A percentile compares a stretch with the other conserved stretches of the same genome.
These are phyloP conservation scores for Ditylenchus dipsaci DNA, from an alignment of 1,140 invertebrate species.

Conservation along the genomic window DNA sequence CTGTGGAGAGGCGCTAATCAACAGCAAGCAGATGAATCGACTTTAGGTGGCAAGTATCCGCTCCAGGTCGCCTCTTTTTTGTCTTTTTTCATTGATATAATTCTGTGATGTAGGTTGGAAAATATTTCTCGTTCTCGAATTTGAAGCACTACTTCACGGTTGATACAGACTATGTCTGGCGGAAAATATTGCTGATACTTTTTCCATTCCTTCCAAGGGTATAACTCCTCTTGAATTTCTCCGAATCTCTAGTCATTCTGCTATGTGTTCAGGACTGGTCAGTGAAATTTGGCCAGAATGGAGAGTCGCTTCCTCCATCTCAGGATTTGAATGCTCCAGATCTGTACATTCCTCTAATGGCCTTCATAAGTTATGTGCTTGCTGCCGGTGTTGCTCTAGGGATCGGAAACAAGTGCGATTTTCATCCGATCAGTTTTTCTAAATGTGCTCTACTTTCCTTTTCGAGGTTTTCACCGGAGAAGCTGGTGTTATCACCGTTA, in stretches of 20 bases:
- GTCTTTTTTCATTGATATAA: no score
- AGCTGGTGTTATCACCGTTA: conserved; percentile 84
- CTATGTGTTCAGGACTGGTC: conserved; percentile 85
- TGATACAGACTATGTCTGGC: conserved; percentile 86
- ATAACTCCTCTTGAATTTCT: conserved; percentile 22
- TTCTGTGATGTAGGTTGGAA: conserved; percentile 7
- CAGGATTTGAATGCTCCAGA: conserved; percentile 95
- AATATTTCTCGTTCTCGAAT: conserved; percentile 63
- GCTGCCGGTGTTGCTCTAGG: conserved; percentile 83
- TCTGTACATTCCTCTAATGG: conserved; percentile 87
- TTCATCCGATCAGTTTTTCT: neutral
- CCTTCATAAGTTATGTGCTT: conserved; percentile 90
- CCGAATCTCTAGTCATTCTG: no score
- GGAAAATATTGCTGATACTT: conserved; percentile 81
- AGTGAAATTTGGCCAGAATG: conserved; percentile 75
- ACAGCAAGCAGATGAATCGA: no score
- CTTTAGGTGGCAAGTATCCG: no score
- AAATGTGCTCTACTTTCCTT: conserved; percentile 20
- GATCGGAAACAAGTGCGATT: conserved; percentile 64
- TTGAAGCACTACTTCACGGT: conserved; percentile 98
- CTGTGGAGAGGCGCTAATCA: no score
- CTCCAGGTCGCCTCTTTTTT: no score
- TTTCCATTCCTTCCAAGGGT: conserved; percentile 91
- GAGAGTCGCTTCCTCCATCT: conserved; percentile 82
- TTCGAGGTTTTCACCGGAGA: conserved; percentile 82